Conservation (phyloP, 2,797 vertebrate species). For the Amniataba percoides region DNA sequence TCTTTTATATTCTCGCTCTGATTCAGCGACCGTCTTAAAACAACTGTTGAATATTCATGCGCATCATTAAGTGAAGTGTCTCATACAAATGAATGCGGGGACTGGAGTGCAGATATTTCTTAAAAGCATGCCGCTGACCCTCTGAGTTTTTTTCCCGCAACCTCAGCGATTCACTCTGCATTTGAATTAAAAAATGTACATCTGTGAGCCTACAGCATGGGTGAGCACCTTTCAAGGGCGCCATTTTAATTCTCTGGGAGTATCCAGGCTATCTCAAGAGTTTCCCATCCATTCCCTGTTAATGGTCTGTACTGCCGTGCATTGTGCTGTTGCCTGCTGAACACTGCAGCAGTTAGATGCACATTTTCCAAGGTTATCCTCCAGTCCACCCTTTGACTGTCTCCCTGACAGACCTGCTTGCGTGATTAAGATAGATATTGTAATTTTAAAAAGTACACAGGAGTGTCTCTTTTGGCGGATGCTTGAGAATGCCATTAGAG, state of each 20-base stretch:
- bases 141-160: neutral
- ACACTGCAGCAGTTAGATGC: constrained; percentile 15
- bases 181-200: constrained; percentile 24
- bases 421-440: constrained; percentile 46
- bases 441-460: constrained; percentile 52
- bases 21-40: constrained; percentile 23
- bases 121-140: constrained; percentile 22
- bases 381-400: constrained; percentile 32
- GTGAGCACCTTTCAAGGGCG: constrained; percentile 8
- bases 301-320: neutral
- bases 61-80: constrained; percentile 36
- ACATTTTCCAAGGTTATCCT: constrained; percentile 19
- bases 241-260: constrained; percentile 44
- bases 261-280: neutral
- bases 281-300: constrained; percentile 15
- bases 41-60: constrained; percentile 62
- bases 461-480: constrained; percentile 21
- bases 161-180: constrained; percentile 22
- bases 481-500: constrained; percentile 38
- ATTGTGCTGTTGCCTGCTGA: neutral
- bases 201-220: neutral
- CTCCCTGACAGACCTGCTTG: constrained; percentile 6
- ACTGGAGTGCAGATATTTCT: constrained; percentile 13
- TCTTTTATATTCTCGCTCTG: constrained; percentile 31
- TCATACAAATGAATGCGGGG: constrained; percentile 37